Base-by-base conservation (phyloP, 2,113 vertebrate species). In the Chlorodrepanis virens region DNA sequence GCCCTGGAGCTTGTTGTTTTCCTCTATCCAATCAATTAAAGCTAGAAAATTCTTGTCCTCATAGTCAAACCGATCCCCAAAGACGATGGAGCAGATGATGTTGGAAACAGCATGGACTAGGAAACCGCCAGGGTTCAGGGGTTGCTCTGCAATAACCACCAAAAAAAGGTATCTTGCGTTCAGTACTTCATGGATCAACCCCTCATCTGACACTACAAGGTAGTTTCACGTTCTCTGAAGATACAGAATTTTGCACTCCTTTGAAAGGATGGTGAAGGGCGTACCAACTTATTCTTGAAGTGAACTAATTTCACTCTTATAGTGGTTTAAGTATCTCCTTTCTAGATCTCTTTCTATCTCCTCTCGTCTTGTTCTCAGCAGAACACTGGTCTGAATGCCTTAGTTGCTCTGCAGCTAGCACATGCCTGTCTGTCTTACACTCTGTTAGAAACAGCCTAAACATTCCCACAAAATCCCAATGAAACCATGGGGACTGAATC, bases 31-130 rank as follows among this genome's bases (percentile, higher is more conserved):
- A 0, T 56, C 3, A 53, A 98, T 56, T 54, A 98, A 72, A 14
- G 24, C 17, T 69, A 97, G 57, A 90, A 98, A 98, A 72, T 95
- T 93, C 71, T 97, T 45, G 53, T 98, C 90, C 47, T 98, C 67
- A 3, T 98, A 98, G 47, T 97, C 97, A 84, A 98, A 98, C 10
- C 98, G 96, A 42, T 97, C 92, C 45, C 98, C 98, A 50, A 98
- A 98, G 59, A 98, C 24, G 0, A 98, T 24, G 18, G 98, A 98
- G 56, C 96, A 98, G 88, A 98, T 98, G 60, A 98, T 92, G 33
- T 98, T 98, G 91, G 96, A 96, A 72, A 97, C 96, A 1, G 97
- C 83, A 1, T 94, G 93, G 37, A 86, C 2, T 52, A 98, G 33
- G 70, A 93, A 95, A 19, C 1, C 81, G 28, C 61, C 8, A 45